Evolutionary conservation across 2,888 invertebrate genomes (phyloP).

Genomic region (Bellardia bayeri): DNA sequence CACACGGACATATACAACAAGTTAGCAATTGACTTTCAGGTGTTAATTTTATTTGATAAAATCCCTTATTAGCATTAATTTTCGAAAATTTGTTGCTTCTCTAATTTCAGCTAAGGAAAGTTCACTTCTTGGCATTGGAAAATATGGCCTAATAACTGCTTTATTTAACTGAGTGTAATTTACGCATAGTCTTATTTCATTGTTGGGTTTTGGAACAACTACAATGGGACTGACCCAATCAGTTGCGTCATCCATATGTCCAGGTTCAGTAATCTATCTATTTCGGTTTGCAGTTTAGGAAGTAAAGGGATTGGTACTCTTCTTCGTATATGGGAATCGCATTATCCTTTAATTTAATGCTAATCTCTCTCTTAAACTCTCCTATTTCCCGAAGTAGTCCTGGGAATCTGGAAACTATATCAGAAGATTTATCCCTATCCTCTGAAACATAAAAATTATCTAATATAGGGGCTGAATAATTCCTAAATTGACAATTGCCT

Average conservation of each 20-base stretch:
- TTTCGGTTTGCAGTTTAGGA: background rate
- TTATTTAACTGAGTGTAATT: conserved; percentile 8
- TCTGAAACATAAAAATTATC: conserved; percentile 1
- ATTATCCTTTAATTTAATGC: background rate
- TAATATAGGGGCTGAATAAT: conserved; percentile 1
- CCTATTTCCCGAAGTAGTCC: conserved; percentile 3
- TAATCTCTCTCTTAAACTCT: background rate
- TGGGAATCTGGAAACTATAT: background rate
- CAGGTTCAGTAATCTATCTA: no score
- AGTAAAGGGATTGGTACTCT: conserved; percentile 11
- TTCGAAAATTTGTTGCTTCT: conserved; percentile 48
- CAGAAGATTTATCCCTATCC: background rate
- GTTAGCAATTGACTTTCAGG: no score
- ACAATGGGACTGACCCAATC: conserved; percentile 25
- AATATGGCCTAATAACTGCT: conserved; percentile 38
- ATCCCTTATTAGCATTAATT: background rate
- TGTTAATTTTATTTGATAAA: no score
- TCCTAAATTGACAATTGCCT: background rate
- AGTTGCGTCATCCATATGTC: background rate
- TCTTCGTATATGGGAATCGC: background rate
- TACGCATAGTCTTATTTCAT: conserved; percentile 20
- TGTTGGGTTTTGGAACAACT: background rate
- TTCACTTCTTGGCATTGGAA: conserved; percentile 14
- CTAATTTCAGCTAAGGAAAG: conserved; percentile 8
- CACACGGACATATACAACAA: no score